Percentiles rank a stretch among this genome's conserved stretches.
phyloP scores from a whole-genome alignment of 2,113 vertebrate species.

The Panthera leo region DNA sequence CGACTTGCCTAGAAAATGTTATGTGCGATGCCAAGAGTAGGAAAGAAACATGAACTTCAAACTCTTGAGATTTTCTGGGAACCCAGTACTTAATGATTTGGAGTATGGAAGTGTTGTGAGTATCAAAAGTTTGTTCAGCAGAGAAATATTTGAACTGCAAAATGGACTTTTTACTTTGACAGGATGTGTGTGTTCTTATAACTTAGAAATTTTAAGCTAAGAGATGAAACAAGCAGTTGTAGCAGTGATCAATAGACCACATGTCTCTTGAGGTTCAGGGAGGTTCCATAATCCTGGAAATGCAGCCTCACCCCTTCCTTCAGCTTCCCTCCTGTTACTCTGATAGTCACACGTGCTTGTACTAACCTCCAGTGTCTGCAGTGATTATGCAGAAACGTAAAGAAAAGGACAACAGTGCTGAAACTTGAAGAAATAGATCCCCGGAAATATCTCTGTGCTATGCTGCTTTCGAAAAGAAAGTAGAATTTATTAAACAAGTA shows the following conservation, averaged over 20 bases:
- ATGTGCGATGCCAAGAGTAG: not conserved
- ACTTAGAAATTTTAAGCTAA: slow-evolving; percentile 39
- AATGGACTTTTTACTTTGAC: slow-evolving; percentile 43
- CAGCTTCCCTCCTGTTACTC: slow-evolving; percentile 1
- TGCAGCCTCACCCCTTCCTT: not conserved
- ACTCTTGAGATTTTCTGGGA: not conserved
- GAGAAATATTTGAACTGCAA: slow-evolving; percentile 14
- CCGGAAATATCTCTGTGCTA: not conserved
- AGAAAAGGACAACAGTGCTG: not conserved
- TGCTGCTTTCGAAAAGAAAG: slow-evolving; percentile 29
- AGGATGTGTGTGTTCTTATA: not conserved
- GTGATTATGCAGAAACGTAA: slow-evolving; percentile 23
- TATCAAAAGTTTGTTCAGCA: slow-evolving; percentile 4
- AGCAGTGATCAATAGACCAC: not conserved
- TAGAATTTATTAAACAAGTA: slow-evolving; percentile 31
- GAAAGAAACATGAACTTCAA: not conserved
- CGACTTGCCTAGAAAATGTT: not conserved
- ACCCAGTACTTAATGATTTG: not conserved
- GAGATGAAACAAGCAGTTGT: not conserved
- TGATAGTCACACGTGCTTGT: not conserved
- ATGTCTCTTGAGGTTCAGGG: not conserved
- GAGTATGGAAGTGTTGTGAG: not conserved
- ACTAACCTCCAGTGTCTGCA: not conserved
- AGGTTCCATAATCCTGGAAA: slow-evolving; percentile 26
- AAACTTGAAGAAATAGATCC: slow-evolving; percentile 7